Conservation (phyloP, 2,797 vertebrate genomes). For the Malurus leucopterus region DNA sequence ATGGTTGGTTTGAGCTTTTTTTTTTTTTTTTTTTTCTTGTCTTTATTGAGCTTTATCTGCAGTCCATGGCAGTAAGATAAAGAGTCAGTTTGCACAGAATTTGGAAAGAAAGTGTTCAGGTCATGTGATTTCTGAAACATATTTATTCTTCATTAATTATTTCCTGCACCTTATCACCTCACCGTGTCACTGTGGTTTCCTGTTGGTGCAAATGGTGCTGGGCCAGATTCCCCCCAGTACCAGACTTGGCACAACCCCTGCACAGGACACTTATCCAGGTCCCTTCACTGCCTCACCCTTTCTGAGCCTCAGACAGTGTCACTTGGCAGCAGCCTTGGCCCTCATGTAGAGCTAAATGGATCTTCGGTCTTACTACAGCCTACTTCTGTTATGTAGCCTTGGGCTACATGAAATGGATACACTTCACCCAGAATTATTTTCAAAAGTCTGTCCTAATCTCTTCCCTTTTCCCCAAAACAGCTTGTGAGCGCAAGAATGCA, state of each 20-base stretch:
- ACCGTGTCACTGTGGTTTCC: not conserved
- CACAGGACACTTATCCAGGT: not conserved
- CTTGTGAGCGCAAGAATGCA: constrained; percentile 84
- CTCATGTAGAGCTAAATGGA: not conserved
- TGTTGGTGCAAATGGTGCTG: not conserved
- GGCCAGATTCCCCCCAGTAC: not conserved
- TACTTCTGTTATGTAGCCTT: not conserved
- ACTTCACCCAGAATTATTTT: not conserved
- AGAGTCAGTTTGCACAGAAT: not conserved
- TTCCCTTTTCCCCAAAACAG: constrained; percentile 61
- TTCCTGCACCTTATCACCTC: not conserved
- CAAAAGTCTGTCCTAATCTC: not conserved
- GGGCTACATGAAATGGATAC: not conserved
- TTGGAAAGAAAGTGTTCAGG: not conserved
- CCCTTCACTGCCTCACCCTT: not conserved
- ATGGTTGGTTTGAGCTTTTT: not conserved
- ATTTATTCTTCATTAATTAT: not conserved
- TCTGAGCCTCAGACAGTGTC: not conserved
- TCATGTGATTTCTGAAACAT: not conserved
- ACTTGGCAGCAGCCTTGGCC: not conserved
- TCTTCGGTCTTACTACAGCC: not conserved
- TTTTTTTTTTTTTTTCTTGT: not conserved
- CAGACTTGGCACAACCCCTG: not conserved
- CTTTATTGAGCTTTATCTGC: not conserved
- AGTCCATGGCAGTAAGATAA: not conserved